Evolutionary conservation across 2,888 invertebrate species (phyloP).

Genomic region (Acleris emargana): DNA sequence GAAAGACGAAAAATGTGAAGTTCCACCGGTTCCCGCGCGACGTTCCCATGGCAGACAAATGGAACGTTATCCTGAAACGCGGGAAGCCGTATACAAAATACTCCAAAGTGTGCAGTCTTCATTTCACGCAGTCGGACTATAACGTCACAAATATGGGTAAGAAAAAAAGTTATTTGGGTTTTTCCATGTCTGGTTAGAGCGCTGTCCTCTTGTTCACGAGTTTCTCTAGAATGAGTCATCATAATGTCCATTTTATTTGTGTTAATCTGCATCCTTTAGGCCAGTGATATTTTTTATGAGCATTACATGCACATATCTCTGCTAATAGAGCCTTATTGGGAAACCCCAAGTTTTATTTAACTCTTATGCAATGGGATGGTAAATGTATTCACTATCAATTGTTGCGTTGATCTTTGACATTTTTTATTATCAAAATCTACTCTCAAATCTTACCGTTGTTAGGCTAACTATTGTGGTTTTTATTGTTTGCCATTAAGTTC

Average conservation of each 20-base stretch:
- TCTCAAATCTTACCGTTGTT: conserved; percentile 10
- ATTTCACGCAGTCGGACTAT: conserved; percentile 76
- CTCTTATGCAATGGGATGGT: conserved; percentile 26
- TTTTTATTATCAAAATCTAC: conserved; percentile 21
- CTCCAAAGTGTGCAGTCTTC: conserved; percentile 80
- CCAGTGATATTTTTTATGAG: conserved; percentile 7
- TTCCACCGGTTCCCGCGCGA: conserved; percentile 80
- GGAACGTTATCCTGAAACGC: conserved; percentile 74
- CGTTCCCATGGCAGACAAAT: conserved; percentile 67
- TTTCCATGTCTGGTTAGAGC: conserved; percentile 63
- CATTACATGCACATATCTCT: conserved; percentile 10
- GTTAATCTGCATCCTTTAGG: conserved; percentile 26
- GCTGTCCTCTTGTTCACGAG: conserved; percentile 44
- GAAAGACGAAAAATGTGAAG: conserved; percentile 81
- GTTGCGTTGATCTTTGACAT: conserved; percentile 26
- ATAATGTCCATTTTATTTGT: conserved; percentile 30
- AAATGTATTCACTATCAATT: conserved; percentile 12
- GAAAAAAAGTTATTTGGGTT: conserved; percentile 77
- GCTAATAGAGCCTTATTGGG: conserved; percentile 15
- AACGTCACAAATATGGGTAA: conserved; percentile 82
- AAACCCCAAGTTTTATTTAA: conserved; percentile 1
- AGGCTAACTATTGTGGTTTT: background rate
- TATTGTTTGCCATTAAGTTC: background rate
- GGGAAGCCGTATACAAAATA: conserved; percentile 80
- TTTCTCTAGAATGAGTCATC: conserved; percentile 56